These are phyloP conservation scores for Rhincodon typus DNA, from an alignment of 2,797 vertebrate genomes.

Conservation along the genomic window DNA sequence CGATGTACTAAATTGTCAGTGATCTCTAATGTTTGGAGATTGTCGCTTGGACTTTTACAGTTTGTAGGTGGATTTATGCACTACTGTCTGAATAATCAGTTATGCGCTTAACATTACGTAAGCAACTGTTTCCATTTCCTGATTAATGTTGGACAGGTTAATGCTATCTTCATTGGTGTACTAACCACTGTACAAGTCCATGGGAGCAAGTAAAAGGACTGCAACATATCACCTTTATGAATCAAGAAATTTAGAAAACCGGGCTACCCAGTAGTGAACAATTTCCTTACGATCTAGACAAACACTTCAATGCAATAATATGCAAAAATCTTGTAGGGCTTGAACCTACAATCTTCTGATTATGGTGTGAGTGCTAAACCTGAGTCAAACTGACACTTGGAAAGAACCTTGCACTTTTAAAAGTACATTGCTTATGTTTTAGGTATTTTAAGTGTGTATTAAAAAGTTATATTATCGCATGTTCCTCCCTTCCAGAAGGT, in stretches of 20 bases:
- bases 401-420: background rate
- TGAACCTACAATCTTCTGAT: background rate
- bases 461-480: background rate
- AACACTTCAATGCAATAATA: background rate
- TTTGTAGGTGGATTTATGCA: background rate
- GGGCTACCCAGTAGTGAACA: background rate
- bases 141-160: background rate
- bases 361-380: no score
- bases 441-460: background rate
- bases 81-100: background rate
- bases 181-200: background rate
- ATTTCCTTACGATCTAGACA: background rate
- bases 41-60: background rate
- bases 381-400: background rate
- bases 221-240: no score
- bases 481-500: conserved; percentile 50
- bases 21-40: background rate
- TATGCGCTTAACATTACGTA: background rate
- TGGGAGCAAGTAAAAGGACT: background rate
- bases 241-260: no score
- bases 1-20: background rate
- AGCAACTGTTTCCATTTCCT: no score
- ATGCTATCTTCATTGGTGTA: background rate
- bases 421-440: background rate
- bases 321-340: background rate